These are phyloP conservation scores for Pegoplata infirma DNA, from an alignment of 2,888 invertebrate genomes.

Conservation along the genomic window DNA sequence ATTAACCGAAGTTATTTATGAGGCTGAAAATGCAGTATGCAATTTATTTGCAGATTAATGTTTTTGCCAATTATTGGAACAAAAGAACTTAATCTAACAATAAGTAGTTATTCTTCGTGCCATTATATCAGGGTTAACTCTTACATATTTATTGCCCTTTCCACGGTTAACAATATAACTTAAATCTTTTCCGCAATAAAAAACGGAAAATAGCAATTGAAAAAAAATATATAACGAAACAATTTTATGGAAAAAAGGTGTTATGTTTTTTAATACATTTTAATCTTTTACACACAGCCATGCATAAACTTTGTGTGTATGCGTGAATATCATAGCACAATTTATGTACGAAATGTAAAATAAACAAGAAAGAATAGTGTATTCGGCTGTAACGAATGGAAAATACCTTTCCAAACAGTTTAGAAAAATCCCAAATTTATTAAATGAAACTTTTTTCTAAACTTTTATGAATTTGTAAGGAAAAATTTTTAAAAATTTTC, in stretches of 20 bases:
- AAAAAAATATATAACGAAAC: slow-evolving; percentile 5
- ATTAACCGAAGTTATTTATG: not conserved
- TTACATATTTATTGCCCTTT: no score
- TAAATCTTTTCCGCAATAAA: not conserved
- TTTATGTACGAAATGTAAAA: slow-evolving; percentile 47
- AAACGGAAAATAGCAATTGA: slow-evolving; percentile 9
- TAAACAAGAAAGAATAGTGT: no score
- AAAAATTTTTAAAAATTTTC: no score
- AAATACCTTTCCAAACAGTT: no score
- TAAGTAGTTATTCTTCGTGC: no score
- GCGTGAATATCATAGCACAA: slow-evolving; percentile 38
- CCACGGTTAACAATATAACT: not conserved
- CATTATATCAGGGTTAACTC: no score
- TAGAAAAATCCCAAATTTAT: no score
- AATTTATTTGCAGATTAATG: slow-evolving; percentile 26
- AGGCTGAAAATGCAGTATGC: not conserved
- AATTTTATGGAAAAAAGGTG: slow-evolving; percentile 24
- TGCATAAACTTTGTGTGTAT: slow-evolving; percentile 22
- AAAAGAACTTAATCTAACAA: no score
- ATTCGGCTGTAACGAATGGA: no score
- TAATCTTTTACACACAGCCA: slow-evolving; percentile 29
- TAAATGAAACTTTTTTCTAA: no score
- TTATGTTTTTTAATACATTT: slow-evolving; percentile 35
- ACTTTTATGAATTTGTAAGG: no score
- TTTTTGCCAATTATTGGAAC: slow-evolving; percentile 27